phyloP scores from a whole-genome alignment of 2,797 vertebrate species.

The Lophotriccus pileatus region DNA sequence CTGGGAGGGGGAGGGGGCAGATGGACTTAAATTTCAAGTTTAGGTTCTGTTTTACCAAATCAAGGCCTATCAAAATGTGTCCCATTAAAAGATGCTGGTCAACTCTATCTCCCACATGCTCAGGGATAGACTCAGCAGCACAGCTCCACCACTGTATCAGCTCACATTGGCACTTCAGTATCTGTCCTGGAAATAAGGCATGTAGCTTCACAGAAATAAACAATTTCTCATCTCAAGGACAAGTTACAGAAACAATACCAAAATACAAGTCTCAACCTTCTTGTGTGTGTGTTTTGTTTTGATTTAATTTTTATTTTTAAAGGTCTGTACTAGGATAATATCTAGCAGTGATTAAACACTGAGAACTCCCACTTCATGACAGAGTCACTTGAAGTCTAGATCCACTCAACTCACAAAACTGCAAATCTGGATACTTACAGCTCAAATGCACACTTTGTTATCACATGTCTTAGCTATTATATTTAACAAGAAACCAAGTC shows the following conservation, averaged over 20 bases:
- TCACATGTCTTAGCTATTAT: constrained; percentile 39
- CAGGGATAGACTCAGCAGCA: neutral
- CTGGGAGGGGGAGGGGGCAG: neutral
- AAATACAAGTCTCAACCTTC: neutral
- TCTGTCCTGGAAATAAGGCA: neutral
- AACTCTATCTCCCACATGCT: neutral
- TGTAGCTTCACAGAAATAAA: neutral
- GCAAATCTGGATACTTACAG: constrained; percentile 39
- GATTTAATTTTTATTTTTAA: neutral
- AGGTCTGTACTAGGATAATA: neutral
- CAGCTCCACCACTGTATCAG: neutral
- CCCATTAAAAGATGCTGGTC: neutral
- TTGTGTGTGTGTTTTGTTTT: neutral
- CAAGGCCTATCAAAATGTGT: neutral
- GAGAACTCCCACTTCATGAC: constrained; percentile 6
- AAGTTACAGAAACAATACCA: neutral
- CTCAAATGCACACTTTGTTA: constrained; percentile 38
- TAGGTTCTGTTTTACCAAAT: neutral
- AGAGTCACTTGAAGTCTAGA: constrained; percentile 4
- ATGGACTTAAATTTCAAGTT: neutral
- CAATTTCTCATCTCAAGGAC: neutral
- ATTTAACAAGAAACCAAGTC: constrained; percentile 51
- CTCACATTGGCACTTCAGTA: neutral
- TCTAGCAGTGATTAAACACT: neutral
- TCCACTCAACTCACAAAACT: neutral